Base-by-base conservation (phyloP, 2,888 invertebrate genomes). In the Cepaea hortensis region DNA sequence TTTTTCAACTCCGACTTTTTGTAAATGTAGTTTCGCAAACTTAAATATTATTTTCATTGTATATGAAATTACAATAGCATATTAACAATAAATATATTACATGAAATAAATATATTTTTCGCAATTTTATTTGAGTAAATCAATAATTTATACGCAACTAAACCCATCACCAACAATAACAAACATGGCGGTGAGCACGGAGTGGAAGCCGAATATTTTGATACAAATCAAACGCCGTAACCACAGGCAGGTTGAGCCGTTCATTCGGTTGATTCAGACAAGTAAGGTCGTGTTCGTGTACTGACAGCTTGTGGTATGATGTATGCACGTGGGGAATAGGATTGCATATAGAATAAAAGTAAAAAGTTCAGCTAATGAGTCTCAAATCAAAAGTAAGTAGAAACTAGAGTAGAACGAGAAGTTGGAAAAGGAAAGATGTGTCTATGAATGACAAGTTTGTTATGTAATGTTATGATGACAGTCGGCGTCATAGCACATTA, bases 231-330 rank as follows among this genome's bases (percentile, higher is more conserved):
- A 85, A 55, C 77, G 70, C 55, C 77, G 85, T 1, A 85, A 85
- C n/a, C 85, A 76, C 65, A 61, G 23, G 50, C 84, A 84, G 50
- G 55, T 70, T 23, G 70, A 85, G 13, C 85, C 85, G 11, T 85
- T 85, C 79, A 68, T 55, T 18, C 48, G 70, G n/a, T 48, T 85
- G n/a, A 79, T 85, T 70, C 85, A 85, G 48, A 85, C 85, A 85
- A 85, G 85, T 85, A 85, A n/a, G 79, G 3, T 35, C 4, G 5
- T 55, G 13, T 76, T 76, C 9, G 73, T 35, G 50, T 79, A 18
- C 18, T n/a, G 65, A 23, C 11, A 62, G n/a, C n/a, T 75, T 48
- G 50, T 6, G 18, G 9, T 18, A 65, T 65, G 18, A 65, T 18
- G 18, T 9, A 15, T 15, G 68, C 18, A 15, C 11, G 13, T 15